Conservation (phyloP, 1,140 invertebrate species). For the Heliothis subflexa region DNA sequence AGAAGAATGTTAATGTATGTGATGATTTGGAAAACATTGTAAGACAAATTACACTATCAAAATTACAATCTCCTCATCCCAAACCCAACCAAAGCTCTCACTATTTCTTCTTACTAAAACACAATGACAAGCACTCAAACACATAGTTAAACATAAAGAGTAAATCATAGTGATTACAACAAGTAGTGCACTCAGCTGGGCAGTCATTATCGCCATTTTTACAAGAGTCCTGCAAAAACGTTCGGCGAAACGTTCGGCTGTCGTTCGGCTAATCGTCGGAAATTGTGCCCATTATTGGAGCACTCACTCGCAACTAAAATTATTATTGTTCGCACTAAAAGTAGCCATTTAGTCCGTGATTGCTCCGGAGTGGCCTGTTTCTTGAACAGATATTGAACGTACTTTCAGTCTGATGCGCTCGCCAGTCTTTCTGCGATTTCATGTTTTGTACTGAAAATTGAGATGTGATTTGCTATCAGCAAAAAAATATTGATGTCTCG, state of each 20-base stretch:
- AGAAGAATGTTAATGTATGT: too few relatives aligned
- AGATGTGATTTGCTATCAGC: neutral
- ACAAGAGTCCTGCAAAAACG: constrained; percentile 75
- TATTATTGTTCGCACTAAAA: constrained; percentile 83
- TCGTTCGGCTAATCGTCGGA: constrained; percentile 79
- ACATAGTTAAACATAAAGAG: constrained; percentile 31
- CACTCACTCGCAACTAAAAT: constrained; percentile 80
- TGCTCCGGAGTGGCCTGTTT: constrained; percentile 58
- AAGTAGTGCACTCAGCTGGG: constrained; percentile 57
- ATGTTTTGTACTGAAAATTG: constrained; percentile 1
- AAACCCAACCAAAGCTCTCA: neutral
- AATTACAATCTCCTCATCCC: neutral
- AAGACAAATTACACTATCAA: neutral
- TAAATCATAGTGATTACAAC: constrained; percentile 47
- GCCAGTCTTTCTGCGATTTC: constrained; percentile 4
- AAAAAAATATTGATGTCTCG: neutral
- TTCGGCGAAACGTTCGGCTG: constrained; percentile 70
- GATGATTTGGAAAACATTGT: too few relatives aligned
- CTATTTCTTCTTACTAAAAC: neutral
- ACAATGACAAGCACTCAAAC: constrained; percentile 27
- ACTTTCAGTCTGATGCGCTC: constrained; percentile 37
- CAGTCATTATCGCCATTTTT: constrained; percentile 74
- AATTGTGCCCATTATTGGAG: constrained; percentile 82
- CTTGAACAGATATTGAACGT: constrained; percentile 46
- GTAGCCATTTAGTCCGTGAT: constrained; percentile 78